Evolutionary conservation across 2,888 invertebrate species (phyloP), one percentile per base, ranked within the genome.

Genomic region (Nebria salina): DNA sequence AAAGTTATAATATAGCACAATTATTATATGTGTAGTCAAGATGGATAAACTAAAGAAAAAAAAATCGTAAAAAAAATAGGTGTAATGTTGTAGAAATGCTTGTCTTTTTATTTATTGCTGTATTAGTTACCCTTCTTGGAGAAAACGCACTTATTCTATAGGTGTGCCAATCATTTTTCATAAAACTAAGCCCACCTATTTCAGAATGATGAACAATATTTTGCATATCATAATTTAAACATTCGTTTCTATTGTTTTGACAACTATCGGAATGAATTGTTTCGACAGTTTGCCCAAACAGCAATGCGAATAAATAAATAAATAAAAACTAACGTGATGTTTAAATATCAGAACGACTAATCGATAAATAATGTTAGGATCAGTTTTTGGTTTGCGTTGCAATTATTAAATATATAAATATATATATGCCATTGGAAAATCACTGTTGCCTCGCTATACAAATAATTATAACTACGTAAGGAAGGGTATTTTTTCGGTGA

Each of bases 371-470:
- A 25, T 70, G 13, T 25, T 25, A 66, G 25, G 15, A 70, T n/a
- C n/a, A n/a, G 25, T 15, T 70, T 54, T 70, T 0, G 3, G 25
- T 25, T 70, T 26, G 20, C 70, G 2, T 20, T 15, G 5, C 20
- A 20, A 70, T 34, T 70, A 70, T 7, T 54, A 11, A 54, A 43
- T 43, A 43, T 8, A 74, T 65, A n/a, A n/a, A n/a, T n/a, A 34
- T 65, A 65, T 79, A 79, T 74, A 75, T 75, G 80, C 80, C 80
- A 80, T 80, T 72, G 54, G 9, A 4, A 42, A 80, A 75, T 80
- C 80, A 80, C 80, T 80, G 75, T 80, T 80, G 80, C 80, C 80
- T 80, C 80, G 80, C 80, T 80, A 79, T 74, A 65, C 75, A 79
- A 73, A 68, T 75, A 79, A 79, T 75, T 70, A 70, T 26, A 75